Conservation (phyloP, 2,888 invertebrate species). For the Euphydryas editha region DNA sequence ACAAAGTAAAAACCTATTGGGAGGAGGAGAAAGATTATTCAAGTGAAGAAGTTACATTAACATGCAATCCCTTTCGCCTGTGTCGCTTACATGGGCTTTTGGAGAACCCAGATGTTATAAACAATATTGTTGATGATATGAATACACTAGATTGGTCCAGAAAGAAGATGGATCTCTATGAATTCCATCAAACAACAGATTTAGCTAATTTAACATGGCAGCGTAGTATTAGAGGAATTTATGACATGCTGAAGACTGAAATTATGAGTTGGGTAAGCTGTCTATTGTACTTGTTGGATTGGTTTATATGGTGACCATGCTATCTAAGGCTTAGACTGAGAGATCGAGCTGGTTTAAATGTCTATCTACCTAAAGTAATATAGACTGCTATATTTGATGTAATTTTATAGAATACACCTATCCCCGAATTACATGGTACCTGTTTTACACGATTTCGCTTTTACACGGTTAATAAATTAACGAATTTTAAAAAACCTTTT, state of each 20-base stretch:
- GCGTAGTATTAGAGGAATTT: constrained; percentile 84
- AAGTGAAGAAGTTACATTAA: constrained; percentile 76
- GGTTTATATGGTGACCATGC: not conserved
- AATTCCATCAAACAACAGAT: constrained; percentile 92
- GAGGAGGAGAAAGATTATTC: constrained; percentile 64
- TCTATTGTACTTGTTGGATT: not conserved
- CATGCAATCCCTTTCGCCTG: constrained; percentile 86
- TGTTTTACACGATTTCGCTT: too few species aligned
- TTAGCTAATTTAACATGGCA: constrained; percentile 83
- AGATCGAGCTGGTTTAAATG: too few species aligned
- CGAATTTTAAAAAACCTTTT: too few species aligned
- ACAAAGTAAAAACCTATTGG: constrained; percentile 76
- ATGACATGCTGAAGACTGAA: constrained; percentile 86
- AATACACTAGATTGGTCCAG: constrained; percentile 87
- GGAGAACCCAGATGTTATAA: constrained; percentile 80
- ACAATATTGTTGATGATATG: constrained; percentile 86
- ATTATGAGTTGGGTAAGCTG: constrained; percentile 86
- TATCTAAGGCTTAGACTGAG: too few species aligned
- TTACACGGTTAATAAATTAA: too few species aligned
- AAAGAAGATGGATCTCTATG: constrained; percentile 94
- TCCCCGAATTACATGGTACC: too few species aligned
- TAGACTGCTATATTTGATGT: too few species aligned
- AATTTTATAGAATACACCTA: too few species aligned
- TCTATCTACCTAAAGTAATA: too few species aligned
- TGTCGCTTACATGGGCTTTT: constrained; percentile 87